Base-by-base conservation (phyloP, 2,113 vertebrate species). In the Hippocampus barbouri region DNA sequence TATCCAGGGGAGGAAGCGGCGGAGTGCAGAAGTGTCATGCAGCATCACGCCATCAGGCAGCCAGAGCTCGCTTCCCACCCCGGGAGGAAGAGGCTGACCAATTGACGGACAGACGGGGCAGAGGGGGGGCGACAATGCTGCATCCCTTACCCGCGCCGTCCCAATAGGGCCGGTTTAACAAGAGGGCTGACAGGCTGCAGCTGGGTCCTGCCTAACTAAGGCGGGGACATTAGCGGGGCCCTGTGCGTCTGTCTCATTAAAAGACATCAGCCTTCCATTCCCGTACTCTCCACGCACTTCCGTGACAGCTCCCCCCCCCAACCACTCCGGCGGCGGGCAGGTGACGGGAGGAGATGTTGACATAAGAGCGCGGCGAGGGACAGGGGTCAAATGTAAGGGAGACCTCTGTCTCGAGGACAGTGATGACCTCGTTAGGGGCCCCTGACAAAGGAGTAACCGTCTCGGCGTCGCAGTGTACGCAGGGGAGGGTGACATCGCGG, bases 161-260 rank as follows among this genome's bases (percentile, higher is more conserved):
- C 88, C 87, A 87, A 82, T 79, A 82, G 81, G 86, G 74, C 83
- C 73, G 92, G 94, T 94, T 97, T 97, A 69, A 98, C 96, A 95
- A 96, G 94, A 86, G 93, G 91, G 81, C 94, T 98, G 96, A 97
- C 96, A 97, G 94, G 92, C 94, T 89, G 92, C 96, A 97, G 94
- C 96, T 98, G 95, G 94, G 92, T 87, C 92, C 94, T 92, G 91
- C 93, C 92, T 96, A 93, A 95, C 94, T 90, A 93, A 94, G 94
- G 94, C 76, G 85, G 93, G 91, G 92, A 95, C 92, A 97, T 99
- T 98, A 99, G 96, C 95, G 94, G 93, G 92, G 94, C 94, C 92
- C 92, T 95, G 15, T 61, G 91, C 94, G 94, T 95, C 95, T 94
- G 95, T 96, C 97, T 98, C 97, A 98, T 99, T 99, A 99, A 94